These are phyloP conservation scores for Numenius phaeopus DNA, from an alignment of 2,797 vertebrate genomes.

Conservation along the genomic window DNA sequence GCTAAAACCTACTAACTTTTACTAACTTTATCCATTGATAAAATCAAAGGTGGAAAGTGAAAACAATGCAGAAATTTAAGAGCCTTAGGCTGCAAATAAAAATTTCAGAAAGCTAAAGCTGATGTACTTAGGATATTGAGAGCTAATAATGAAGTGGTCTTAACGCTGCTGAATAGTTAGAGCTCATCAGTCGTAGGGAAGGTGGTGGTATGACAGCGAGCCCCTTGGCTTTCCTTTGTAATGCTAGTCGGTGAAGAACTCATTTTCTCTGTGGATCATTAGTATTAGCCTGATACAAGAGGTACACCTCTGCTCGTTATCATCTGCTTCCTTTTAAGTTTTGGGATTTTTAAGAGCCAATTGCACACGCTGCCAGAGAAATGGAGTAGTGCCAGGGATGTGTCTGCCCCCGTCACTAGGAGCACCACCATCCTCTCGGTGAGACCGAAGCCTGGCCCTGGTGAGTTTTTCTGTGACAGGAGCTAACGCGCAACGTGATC, in stretches of 20 bases:
- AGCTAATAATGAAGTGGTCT: neutral
- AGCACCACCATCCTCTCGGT: neutral
- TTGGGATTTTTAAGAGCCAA: neutral
- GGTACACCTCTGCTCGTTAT: neutral
- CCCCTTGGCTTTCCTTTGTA: neutral
- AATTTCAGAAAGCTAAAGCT: neutral
- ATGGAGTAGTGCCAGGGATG: neutral
- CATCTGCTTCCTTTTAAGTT: neutral
- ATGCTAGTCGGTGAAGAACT: neutral
- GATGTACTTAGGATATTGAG: neutral
- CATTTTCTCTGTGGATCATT: neutral
- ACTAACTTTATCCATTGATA: neutral
- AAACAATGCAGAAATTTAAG: conserved; percentile 9
- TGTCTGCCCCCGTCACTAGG: neutral
- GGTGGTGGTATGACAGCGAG: neutral
- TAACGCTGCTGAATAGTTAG: neutral
- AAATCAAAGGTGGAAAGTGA: neutral
- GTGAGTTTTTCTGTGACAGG: neutral
- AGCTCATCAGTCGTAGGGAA: neutral
- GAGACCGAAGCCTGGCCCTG: neutral
- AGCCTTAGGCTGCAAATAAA: neutral
- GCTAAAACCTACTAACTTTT: neutral
- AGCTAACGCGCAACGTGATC: neutral
- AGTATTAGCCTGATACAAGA: neutral
- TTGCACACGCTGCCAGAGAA: neutral